These are phyloP conservation scores for Tragelaphus oryx DNA, from an alignment of 2,797 vertebrate species.

Conservation along the genomic window DNA sequence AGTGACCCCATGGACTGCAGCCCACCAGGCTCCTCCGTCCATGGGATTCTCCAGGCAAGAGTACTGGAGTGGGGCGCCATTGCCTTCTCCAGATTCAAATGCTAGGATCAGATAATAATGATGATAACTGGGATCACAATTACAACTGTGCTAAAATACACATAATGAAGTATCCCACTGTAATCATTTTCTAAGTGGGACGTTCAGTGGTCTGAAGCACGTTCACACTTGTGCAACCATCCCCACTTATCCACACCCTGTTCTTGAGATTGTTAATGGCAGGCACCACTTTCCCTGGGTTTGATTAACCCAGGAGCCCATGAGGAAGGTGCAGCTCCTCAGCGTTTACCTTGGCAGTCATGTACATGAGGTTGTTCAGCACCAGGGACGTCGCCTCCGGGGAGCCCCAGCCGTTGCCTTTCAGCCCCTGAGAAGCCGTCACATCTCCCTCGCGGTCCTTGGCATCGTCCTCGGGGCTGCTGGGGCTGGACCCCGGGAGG, in stretches of 20 bases:
- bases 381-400: slow-evolving; percentile 96
- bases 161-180: neutral
- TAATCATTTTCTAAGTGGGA: neutral
- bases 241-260: fast-evolving
- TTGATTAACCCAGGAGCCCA: neutral
- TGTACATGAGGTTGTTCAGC: slow-evolving; percentile 99
- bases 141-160: neutral
- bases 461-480: slow-evolving; percentile 92
- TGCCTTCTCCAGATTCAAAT: neutral
- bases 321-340: fast-evolving
- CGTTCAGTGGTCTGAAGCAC: neutral
- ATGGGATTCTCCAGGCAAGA: too few relatives aligned
- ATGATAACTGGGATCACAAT: neutral
- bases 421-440: slow-evolving; percentile 84
- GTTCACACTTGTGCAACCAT: neutral
- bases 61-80: too few relatives aligned
- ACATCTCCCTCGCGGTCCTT: slow-evolving; percentile 85
- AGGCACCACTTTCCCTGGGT: neutral
- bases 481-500: slow-evolving; percentile 94
- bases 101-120: neutral
- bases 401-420: slow-evolving; percentile 97
- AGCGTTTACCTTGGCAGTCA: slow-evolving; percentile 94
- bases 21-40: too few relatives aligned
- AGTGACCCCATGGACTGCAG: too few relatives aligned
- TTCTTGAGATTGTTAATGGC: neutral